Evolutionary conservation across 2,797 vertebrate genomes (phyloP).

Genomic region (Tamandua tetradactyla): DNA sequence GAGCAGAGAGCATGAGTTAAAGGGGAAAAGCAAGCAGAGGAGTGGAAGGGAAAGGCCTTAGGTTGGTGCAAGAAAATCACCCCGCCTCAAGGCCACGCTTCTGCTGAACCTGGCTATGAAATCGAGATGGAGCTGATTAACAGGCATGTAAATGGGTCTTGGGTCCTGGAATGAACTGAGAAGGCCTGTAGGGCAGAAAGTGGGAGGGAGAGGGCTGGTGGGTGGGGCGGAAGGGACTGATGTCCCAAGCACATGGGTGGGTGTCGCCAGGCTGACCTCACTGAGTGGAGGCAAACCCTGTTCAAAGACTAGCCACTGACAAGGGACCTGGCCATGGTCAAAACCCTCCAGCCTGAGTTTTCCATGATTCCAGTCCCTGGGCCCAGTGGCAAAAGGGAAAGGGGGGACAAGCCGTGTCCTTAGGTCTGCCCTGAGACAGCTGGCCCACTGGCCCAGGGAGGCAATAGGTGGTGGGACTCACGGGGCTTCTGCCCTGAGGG

Average conservation of each 20-base stretch:
- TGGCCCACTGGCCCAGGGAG: neutral
- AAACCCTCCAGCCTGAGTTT: neutral
- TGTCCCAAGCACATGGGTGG: too few relatives aligned
- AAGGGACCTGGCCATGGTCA: accelerated
- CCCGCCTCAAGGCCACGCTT: neutral
- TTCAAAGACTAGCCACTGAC: neutral
- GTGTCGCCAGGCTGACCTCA: neutral
- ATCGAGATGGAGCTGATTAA: neutral
- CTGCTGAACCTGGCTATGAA: neutral
- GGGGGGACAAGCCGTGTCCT: neutral
- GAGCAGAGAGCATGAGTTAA: neutral
- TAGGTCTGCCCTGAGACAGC: accelerated
- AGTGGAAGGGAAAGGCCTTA: neutral
- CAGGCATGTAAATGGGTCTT: neutral
- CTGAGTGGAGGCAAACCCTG: accelerated
- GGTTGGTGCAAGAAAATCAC: neutral
- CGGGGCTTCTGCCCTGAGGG: too few relatives aligned
- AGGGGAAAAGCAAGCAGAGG: neutral
- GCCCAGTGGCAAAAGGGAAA: neutral
- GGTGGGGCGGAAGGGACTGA: neutral
- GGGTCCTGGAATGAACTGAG: too few relatives aligned
- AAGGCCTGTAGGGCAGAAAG: neutral
- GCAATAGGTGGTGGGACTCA: neutral
- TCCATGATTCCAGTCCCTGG: neutral
- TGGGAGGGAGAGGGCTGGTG: neutral